phyloP scores from a whole-genome alignment of 2,888 invertebrate genomes.

The Craniophora ligustri region DNA sequence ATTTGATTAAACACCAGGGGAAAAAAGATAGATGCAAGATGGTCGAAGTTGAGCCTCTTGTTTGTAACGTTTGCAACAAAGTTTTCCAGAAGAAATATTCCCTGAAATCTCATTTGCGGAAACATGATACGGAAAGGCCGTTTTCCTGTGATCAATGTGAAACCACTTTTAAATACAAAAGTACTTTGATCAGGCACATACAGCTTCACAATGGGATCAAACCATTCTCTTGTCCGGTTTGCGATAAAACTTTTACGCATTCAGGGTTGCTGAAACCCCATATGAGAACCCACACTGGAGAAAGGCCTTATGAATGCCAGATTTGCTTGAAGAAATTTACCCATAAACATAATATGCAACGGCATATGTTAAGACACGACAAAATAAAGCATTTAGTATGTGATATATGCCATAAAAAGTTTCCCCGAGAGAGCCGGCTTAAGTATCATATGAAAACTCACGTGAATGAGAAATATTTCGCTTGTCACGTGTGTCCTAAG shows the following conservation, averaged over 20 bases:
- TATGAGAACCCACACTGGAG: constrained; percentile 67
- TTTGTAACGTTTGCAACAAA: constrained; percentile 55
- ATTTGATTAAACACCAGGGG: constrained; percentile 52
- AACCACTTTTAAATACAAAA: constrained; percentile 69
- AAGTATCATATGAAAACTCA: constrained; percentile 77
- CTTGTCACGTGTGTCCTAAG: constrained; percentile 69
- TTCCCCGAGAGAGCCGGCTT: constrained; percentile 73
- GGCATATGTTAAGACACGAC: constrained; percentile 67
- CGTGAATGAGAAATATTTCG: constrained; percentile 69
- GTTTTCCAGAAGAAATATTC: constrained; percentile 53
- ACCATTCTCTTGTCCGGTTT: constrained; percentile 63
- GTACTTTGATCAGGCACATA: constrained; percentile 68
- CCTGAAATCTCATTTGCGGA: constrained; percentile 54
- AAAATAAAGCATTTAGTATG: constrained; percentile 71
- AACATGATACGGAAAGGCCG: constrained; percentile 49
- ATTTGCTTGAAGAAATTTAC: constrained; percentile 72
- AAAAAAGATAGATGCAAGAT: too few species aligned
- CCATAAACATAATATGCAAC: constrained; percentile 73
- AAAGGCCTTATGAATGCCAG: constrained; percentile 62
- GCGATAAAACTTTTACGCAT: constrained; percentile 69
- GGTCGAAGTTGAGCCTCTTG: constrained; percentile 30
- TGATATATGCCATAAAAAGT: constrained; percentile 71
- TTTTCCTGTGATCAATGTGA: constrained; percentile 46
- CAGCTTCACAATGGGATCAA: constrained; percentile 63
- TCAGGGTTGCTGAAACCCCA: constrained; percentile 61